phyloP scores from a whole-genome alignment of 2,113 vertebrate species.

The Balaenoptera acutorostrata region DNA sequence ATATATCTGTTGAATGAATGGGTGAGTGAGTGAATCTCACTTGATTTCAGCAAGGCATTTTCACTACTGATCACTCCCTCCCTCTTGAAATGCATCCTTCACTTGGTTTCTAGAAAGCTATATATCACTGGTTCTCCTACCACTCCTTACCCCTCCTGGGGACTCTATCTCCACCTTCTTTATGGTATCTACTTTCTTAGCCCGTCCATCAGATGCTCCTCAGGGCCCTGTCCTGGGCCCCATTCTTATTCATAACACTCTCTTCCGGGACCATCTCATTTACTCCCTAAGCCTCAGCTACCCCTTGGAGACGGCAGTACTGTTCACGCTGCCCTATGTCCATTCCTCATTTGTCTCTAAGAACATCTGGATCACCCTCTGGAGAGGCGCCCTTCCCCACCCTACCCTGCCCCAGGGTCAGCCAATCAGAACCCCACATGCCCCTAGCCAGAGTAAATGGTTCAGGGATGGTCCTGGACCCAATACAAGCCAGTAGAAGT shows the following conservation, averaged over 20 bases:
- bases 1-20: background rate
- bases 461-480: background rate
- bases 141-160: background rate
- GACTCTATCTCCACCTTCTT: background rate
- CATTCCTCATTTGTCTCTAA: background rate
- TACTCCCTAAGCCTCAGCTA: background rate
- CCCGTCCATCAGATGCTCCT: background rate
- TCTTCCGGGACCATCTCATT: background rate
- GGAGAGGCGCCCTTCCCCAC: background rate
- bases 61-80: background rate
- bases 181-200: background rate
- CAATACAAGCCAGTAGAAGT: background rate
- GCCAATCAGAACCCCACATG: background rate
- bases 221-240: background rate
- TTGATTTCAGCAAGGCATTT: background rate
- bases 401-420: background rate
- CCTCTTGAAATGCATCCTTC: background rate
- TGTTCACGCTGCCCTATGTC: rapidly evolving
- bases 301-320: background rate
- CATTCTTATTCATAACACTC: background rate
- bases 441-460: background rate
- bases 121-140: background rate
- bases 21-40: background rate
- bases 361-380: background rate
- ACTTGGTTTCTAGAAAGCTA: background rate